phyloP scores from a whole-genome alignment of 37 sponge, comb jelly and placozoan genomes.

The Aplysina aerophoba region DNA sequence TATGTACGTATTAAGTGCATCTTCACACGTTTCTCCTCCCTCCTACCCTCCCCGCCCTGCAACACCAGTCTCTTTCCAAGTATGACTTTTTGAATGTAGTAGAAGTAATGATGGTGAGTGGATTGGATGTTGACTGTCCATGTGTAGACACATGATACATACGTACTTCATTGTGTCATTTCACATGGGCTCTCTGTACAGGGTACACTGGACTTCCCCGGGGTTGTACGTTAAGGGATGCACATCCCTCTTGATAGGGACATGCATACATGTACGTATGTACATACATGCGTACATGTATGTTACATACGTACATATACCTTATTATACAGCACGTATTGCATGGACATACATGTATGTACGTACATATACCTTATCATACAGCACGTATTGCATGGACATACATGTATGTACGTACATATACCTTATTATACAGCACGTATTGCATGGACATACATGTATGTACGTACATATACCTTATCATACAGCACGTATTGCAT shows the following conservation, averaged over 20 bases:
- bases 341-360: too few species aligned
- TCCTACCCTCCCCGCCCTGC: slow-evolving; percentile 26
- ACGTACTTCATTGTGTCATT: too few species aligned
- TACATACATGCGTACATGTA: background rate
- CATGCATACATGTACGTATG: background rate
- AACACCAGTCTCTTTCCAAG: slow-evolving; percentile 37
- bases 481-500: too few species aligned
- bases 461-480: too few species aligned
- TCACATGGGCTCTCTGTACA: too few species aligned
- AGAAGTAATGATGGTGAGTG: slow-evolving; percentile 74
- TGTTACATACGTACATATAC: background rate
- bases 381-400: too few species aligned
- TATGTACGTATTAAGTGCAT: too few species aligned
- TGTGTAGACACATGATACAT: background rate
- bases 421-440: background rate
- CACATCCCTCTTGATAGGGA: background rate
- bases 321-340: too few species aligned
- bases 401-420: background rate
- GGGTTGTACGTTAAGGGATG: background rate
- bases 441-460: background rate
- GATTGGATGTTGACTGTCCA: background rate
- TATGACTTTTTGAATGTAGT: slow-evolving; percentile 64
- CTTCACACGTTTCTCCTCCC: background rate
- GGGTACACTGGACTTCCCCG: too few species aligned
- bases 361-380: too few species aligned